These are phyloP conservation scores for Ciconia stormi DNA, from an alignment of 2,113 vertebrate species.

Conservation along the genomic window DNA sequence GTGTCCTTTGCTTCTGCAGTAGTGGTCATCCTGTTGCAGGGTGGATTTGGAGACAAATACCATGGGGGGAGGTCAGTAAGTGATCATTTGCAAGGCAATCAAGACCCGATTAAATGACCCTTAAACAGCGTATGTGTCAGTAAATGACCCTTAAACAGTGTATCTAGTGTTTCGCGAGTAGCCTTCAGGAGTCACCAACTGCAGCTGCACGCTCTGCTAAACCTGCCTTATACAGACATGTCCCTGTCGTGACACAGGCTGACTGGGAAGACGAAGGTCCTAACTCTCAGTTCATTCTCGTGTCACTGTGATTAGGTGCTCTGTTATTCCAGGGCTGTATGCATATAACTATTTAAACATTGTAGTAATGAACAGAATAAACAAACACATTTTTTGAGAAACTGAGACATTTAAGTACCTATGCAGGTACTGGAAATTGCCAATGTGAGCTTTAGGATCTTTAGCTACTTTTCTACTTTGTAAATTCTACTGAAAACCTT, in stretches of 20 bases:
- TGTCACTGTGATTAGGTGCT: background rate
- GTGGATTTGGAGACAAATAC: background rate
- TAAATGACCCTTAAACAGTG: background rate
- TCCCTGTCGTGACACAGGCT: background rate
- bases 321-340: background rate
- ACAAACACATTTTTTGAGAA: background rate
- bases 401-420: background rate
- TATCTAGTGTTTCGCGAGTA: background rate
- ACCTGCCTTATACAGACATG: background rate
- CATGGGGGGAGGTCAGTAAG: background rate
- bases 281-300: background rate
- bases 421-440: background rate
- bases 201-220: background rate
- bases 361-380: background rate
- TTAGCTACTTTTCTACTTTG: background rate
- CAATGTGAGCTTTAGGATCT: background rate
- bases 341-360: background rate
- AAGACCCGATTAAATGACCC: background rate
- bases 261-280: background rate
- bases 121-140: background rate
- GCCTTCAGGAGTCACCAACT: background rate
- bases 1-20: background rate
- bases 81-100: background rate
- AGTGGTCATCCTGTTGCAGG: background rate
- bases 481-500: background rate